Conservation (phyloP, 2,113 vertebrate species). For the Cyanoramphus novaezelandiae region DNA sequence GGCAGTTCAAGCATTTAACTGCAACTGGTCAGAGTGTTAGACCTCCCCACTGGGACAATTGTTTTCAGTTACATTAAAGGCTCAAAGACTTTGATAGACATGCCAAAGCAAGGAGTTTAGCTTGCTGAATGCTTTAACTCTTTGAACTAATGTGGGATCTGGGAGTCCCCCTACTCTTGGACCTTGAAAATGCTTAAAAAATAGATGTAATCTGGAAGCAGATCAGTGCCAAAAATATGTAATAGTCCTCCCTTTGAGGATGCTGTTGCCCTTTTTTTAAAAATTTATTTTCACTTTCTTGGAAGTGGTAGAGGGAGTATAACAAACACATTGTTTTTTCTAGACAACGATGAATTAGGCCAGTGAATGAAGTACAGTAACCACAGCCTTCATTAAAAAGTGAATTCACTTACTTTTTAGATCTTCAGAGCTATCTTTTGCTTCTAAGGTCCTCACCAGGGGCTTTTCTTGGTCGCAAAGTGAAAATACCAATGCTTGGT, state of each 20-base stretch:
- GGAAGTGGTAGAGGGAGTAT: neutral
- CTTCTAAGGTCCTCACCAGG: neutral
- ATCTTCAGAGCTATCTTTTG: neutral
- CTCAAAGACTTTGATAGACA: constrained; percentile 69
- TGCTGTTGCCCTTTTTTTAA: neutral
- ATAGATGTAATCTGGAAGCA: constrained; percentile 57
- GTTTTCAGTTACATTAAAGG: constrained; percentile 77
- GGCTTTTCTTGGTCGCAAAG: neutral
- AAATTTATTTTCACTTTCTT: constrained; percentile 15
- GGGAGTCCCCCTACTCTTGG: constrained; percentile 19
- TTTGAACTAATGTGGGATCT: constrained; percentile 61
- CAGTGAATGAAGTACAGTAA: neutral
- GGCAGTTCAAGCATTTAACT: constrained; percentile 72
- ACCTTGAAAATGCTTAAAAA: constrained; percentile 70
- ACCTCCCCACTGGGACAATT: constrained; percentile 72
- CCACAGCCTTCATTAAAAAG: neutral
- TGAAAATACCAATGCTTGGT: neutral
- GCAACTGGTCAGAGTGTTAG: constrained; percentile 69
- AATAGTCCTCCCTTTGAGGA: constrained; percentile 43
- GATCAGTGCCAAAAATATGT: constrained; percentile 33
- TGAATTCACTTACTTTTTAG: neutral
- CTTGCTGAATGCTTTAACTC: constrained; percentile 72
- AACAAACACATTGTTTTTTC: constrained; percentile 19
- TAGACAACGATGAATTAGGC: neutral
- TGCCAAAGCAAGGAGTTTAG: constrained; percentile 66